Conservation (phyloP, 2,113 vertebrate species). For the Alces alces region DNA sequence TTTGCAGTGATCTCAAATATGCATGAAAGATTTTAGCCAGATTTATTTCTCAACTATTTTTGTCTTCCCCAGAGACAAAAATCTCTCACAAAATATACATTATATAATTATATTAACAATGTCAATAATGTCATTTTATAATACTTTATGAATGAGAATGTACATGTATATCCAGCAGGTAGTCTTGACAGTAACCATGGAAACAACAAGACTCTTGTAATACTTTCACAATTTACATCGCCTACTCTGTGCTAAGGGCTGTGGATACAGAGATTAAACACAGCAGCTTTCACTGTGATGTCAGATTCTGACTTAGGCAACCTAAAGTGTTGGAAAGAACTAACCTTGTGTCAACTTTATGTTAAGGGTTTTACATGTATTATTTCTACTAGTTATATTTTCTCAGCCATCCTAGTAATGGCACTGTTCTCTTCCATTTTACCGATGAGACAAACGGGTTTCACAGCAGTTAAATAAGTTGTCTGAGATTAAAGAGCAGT, state of each 20-base stretch:
- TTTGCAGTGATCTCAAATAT: background rate
- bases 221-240: background rate
- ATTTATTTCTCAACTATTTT: background rate
- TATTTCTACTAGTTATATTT: background rate
- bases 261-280: background rate
- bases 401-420: background rate
- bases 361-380: background rate
- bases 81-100: background rate
- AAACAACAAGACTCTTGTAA: background rate
- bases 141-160: background rate
- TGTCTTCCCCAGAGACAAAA: constrained; percentile 11
- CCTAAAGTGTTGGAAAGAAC: background rate
- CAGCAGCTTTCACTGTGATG: background rate
- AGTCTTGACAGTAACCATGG: constrained; percentile 33
- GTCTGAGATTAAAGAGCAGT: background rate
- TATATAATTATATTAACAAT: constrained; percentile 49
- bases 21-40: background rate
- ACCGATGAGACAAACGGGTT: background rate
- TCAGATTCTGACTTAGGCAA: background rate
- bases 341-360: background rate
- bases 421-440: background rate
- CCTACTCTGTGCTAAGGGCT: background rate
- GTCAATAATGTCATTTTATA: constrained; percentile 8
- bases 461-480: background rate
- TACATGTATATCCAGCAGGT: background rate